Conservation (phyloP, 2,797 vertebrate genomes). For the Ctenosaura bakeri region DNA sequence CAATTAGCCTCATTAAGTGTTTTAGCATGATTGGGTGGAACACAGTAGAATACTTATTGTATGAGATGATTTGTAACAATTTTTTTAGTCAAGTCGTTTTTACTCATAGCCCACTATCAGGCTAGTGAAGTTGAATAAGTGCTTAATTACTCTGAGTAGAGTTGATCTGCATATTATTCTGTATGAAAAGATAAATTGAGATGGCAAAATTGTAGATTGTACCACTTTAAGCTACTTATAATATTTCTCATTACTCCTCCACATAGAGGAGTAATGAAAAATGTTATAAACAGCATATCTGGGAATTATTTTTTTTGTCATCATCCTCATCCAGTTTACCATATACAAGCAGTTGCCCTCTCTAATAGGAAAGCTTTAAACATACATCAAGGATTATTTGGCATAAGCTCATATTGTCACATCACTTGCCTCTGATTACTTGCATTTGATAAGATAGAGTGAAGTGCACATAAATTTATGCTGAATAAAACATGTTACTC, state of each 20-base stretch:
- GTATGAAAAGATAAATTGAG: background rate
- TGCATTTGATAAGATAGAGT: too few relatives aligned
- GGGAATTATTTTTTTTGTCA: background rate
- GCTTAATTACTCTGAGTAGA: background rate
- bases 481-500: too few relatives aligned
- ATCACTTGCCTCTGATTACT: too few relatives aligned
- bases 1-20: background rate
- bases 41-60: background rate
- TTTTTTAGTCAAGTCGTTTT: background rate
- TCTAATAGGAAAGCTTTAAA: too few relatives aligned
- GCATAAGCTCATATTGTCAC: too few relatives aligned
- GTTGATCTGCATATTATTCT: background rate
- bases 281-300: background rate
- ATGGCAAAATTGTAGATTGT: background rate
- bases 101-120: background rate
- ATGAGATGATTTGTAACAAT: background rate
- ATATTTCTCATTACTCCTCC: background rate
- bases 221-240: too few relatives aligned
- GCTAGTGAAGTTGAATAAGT: background rate
- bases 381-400: too few relatives aligned
- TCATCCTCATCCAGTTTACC: background rate
- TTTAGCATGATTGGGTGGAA: background rate
- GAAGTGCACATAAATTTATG: too few relatives aligned
- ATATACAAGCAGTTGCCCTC: background rate
- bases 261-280: too few relatives aligned